phyloP scores from a whole-genome alignment of 2,113 vertebrate genomes.

The Triplophysa rosa region DNA sequence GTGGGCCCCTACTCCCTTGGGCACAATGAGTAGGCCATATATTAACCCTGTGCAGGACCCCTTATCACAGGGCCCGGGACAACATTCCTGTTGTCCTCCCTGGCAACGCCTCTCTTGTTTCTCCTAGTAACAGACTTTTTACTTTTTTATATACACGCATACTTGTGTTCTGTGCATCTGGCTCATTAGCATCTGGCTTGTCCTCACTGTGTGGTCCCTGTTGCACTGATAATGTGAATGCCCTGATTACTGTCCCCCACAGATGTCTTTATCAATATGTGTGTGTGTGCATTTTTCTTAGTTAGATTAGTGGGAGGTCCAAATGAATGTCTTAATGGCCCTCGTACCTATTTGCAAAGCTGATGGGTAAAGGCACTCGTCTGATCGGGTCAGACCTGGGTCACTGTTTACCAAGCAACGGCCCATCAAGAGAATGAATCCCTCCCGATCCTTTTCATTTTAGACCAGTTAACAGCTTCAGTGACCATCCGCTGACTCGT shows the following conservation, averaged over 20 bases:
- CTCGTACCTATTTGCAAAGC: conserved; percentile 21
- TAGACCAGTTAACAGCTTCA: conserved; percentile 21
- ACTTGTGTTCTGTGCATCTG: background rate
- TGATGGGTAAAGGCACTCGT: conserved; percentile 32
- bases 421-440: conserved; percentile 26
- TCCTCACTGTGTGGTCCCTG: conserved; percentile 36
- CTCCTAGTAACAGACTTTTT: background rate
- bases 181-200: conserved; percentile 39
- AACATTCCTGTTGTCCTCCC: too few relatives aligned
- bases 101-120: background rate
- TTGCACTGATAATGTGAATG: conserved; percentile 29
- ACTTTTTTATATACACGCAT: background rate
- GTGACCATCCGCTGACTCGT: conserved; percentile 43
- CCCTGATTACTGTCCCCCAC: conserved; percentile 21
- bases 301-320: conserved; percentile 16
- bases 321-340: conserved; percentile 31
- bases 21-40: too few relatives aligned
- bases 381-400: conserved; percentile 34
- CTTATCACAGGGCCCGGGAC: too few relatives aligned
- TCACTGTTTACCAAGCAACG: conserved; percentile 40
- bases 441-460: conserved; percentile 16
- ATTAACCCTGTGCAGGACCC: too few relatives aligned
- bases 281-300: conserved; percentile 17
- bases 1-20: too few relatives aligned
- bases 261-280: conserved; percentile 13